These are phyloP conservation scores for Drosophila bunnanda DNA, from an alignment of 2,888 invertebrate genomes.

Conservation along the genomic window DNA sequence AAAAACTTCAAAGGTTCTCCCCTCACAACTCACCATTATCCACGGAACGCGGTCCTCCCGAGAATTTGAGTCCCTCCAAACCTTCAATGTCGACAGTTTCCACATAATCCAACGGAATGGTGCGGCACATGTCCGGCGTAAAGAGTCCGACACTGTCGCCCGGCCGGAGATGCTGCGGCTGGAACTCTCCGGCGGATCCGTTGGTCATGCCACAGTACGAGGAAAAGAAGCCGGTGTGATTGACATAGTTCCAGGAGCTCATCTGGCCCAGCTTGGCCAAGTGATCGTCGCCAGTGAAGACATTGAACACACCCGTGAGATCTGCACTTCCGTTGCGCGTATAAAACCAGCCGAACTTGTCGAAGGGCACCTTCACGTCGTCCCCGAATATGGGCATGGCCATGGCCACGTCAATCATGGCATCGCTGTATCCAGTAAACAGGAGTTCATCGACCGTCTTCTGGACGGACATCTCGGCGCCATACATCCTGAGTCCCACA, in stretches of 20 bases:
- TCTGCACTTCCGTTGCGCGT: constrained; percentile 90
- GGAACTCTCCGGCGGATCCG: constrained; percentile 93
- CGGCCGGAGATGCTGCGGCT: constrained; percentile 88
- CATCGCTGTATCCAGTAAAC: constrained; percentile 92
- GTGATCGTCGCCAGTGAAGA: constrained; percentile 89
- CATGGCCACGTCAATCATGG: constrained; percentile 88
- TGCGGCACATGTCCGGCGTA: constrained; percentile 91
- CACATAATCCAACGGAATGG: constrained; percentile 87
- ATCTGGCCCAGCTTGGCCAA: constrained; percentile 89
- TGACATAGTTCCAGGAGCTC: constrained; percentile 89
- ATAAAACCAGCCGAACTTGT: constrained; percentile 95
- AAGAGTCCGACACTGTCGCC: constrained; percentile 87
- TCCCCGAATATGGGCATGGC: constrained; percentile 86
- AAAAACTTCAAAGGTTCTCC: too few relatives aligned
- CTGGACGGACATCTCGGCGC: constrained; percentile 87
- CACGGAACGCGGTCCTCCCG: constrained; percentile 87
- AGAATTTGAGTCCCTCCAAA: constrained; percentile 88
- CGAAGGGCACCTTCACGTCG: constrained; percentile 88
- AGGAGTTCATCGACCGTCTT: constrained; percentile 89
- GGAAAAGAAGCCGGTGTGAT: constrained; percentile 86
- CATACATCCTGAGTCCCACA: constrained; percentile 86
- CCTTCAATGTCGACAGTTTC: constrained; percentile 86
- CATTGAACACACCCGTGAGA: constrained; percentile 91
- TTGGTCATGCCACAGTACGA: constrained; percentile 87
- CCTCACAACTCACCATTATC: constrained; percentile 87